Base-by-base conservation (phyloP, 2,797 vertebrate species). In the Chaunax sp. region DNA sequence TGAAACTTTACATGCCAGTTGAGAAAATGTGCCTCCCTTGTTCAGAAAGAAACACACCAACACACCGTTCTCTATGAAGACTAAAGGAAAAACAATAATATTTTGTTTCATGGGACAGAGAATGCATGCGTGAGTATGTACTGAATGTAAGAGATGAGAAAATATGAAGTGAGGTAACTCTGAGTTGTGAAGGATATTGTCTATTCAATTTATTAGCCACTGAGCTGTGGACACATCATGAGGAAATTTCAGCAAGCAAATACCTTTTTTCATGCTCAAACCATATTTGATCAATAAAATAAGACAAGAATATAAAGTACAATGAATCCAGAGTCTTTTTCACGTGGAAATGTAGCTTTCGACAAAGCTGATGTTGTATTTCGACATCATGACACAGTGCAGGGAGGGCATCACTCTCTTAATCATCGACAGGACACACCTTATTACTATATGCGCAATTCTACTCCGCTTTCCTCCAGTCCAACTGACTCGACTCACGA, bases 1-100 rank as follows among this genome's bases (percentile, higher is more conserved):
- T 70, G 43, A 69, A 82, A 69, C 16, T 73, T 70, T 60, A 62
- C 57, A 18, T 70, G 77, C 40, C 70, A 60, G 49, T 66, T 69
- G 43, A 49, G 54, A 64, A 44, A 72, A 63, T 53, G 49, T 51
- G 38, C n/a, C 55, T 49, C 49, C 6, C 11, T 23, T 3, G 37
- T 43, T 30, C 9, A 63, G 25, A 54, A 49, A 40, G 4, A 23
- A 57, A 16, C 20, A 50, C 22, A 47, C 2, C 45, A 47, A 65
- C 28, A 51, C 37, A 62, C 23, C 51, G 45, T 30, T 55, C 25
- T 46, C 62, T 51, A 56, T 55, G 45, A 30, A 50, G 28, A 7
- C 1, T 11, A 51, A 64, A 54, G 1, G 3, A 69, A 47, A 45
- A 60, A 20, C 23, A 35, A 2, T 28, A 6, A 18, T 37, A 40